Conservation (phyloP, 2,113 vertebrate genomes). For the Takifugu bimaculatus region DNA sequence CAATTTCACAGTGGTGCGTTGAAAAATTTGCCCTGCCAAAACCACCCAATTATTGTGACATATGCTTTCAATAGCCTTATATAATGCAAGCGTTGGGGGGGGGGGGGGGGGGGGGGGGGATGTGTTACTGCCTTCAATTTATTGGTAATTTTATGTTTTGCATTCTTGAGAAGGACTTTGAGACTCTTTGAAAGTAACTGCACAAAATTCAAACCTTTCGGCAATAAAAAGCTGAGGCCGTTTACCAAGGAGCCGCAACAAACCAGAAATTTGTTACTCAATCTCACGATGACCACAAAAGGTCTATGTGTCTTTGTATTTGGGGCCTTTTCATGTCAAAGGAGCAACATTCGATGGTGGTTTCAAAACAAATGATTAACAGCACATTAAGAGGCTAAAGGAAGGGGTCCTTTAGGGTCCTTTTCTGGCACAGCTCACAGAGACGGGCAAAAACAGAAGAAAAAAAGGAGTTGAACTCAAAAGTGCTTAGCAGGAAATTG, state of each 20-base stretch:
- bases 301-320: slow-evolving; percentile 13
- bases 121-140: slow-evolving; percentile 40
- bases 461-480: slow-evolving; percentile 39
- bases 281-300: slow-evolving; percentile 13
- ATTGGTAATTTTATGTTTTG: slow-evolving; percentile 46
- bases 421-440: slow-evolving; percentile 31
- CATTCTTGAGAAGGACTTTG: slow-evolving; percentile 44
- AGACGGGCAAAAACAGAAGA: slow-evolving; percentile 33
- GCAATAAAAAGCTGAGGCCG: slow-evolving; percentile 18
- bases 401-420: slow-evolving; percentile 19
- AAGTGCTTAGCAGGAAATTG: slow-evolving; percentile 68
- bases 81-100: slow-evolving; percentile 51
- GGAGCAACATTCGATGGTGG: not conserved
- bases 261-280: slow-evolving; percentile 3
- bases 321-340: slow-evolving; percentile 26
- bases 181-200: slow-evolving; percentile 25
- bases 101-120: slow-evolving; percentile 37
- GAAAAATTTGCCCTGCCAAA: slow-evolving; percentile 28
- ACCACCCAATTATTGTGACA: slow-evolving; percentile 33
- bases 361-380: slow-evolving; percentile 36
- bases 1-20: slow-evolving; percentile 15
- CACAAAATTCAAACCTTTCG: slow-evolving; percentile 19
- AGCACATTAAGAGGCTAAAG: slow-evolving; percentile 33
- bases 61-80: slow-evolving; percentile 71
- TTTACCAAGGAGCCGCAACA: slow-evolving; percentile 14